Percentiles rank a stretch among this genome's conserved stretches.
Conservation (phyloP, 2,113 vertebrate genomes). For the Cacatua alba region DNA sequence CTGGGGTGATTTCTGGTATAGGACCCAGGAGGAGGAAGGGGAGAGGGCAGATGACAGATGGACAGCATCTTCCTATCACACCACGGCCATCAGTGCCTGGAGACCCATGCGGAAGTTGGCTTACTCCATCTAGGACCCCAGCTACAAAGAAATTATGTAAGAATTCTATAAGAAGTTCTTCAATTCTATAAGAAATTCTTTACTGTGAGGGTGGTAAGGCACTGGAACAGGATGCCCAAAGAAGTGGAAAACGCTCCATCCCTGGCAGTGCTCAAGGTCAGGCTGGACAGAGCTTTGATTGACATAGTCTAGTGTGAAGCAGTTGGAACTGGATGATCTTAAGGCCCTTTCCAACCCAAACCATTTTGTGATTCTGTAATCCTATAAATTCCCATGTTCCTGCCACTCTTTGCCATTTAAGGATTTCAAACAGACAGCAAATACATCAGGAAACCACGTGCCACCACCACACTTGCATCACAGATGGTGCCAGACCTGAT, state of each 20-base stretch:
- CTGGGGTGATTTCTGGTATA: too few relatives aligned
- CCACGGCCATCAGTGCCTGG: too few relatives aligned
- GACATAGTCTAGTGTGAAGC: neutral
- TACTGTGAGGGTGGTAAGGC: neutral
- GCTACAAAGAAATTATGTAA: neutral
- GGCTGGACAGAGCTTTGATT: neutral
- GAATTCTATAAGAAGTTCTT: neutral
- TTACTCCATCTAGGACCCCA: neutral
- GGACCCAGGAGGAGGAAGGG: too few relatives aligned
- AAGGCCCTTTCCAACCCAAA: neutral
- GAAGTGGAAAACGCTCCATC: neutral
- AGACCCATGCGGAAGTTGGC: too few relatives aligned
- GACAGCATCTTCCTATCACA: too few relatives aligned
- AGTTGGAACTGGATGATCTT: neutral
- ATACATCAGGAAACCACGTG: fast-evolving
- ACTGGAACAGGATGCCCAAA: neutral
- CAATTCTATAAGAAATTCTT: neutral
- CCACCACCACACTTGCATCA: fast-evolving
- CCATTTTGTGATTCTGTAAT: neutral
- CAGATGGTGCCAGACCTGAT: neutral
- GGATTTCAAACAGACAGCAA: neutral
- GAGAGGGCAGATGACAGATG: too few relatives aligned
- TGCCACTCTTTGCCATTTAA: conserved; percentile 18
- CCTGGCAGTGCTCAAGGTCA: neutral
- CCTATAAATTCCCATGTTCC: neutral